Conservation (phyloP, 2,888 invertebrate genomes). For the Melanchra persicariae region DNA sequence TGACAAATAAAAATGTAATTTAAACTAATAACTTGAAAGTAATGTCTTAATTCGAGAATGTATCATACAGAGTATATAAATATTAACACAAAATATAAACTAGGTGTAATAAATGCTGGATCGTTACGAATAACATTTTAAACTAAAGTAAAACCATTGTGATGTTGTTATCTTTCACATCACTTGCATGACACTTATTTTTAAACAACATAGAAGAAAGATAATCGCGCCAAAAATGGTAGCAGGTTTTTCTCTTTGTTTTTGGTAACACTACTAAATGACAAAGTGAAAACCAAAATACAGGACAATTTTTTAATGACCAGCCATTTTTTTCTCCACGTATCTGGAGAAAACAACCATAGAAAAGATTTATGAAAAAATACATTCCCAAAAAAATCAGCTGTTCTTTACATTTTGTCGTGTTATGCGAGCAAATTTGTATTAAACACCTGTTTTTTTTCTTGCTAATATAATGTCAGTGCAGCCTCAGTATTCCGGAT, state of each 20-base stretch:
- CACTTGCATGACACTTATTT: conserved; percentile 37
- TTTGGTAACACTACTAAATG: too few relatives aligned
- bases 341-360: too few relatives aligned
- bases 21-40: conserved; percentile 46
- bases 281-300: too few relatives aligned
- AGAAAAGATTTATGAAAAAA: too few relatives aligned
- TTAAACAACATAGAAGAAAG: neutral
- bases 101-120: conserved; percentile 69
- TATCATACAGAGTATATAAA: conserved; percentile 67
- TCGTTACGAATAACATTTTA: conserved; percentile 45
- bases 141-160: conserved; percentile 33
- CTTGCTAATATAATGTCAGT: neutral
- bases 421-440: neutral
- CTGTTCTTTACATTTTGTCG: neutral
- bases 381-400: neutral
- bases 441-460: neutral
- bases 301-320: too few relatives aligned
- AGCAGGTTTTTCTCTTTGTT: neutral
- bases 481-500: neutral
- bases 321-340: too few relatives aligned
- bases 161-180: conserved; percentile 34
- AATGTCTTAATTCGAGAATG: conserved; percentile 53
- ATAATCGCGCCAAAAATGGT: conserved; percentile 1
- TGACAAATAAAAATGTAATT: conserved; percentile 39
- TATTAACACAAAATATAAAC: conserved; percentile 62